Conservation (phyloP, 2,113 vertebrate genomes). For the Hippocampus abdominalis region DNA sequence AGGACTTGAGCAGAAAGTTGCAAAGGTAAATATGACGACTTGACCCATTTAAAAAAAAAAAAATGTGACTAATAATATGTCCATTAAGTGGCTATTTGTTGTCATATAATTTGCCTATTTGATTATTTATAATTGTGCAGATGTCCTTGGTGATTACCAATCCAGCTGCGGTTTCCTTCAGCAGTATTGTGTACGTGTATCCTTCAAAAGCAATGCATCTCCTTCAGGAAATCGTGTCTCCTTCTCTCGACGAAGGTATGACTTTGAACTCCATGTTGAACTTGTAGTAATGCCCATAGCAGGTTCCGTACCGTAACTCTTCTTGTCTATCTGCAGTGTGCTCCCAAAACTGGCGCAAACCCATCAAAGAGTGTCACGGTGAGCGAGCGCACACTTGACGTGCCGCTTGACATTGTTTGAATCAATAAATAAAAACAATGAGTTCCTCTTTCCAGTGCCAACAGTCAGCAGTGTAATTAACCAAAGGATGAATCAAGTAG, state of each 20-base stretch:
- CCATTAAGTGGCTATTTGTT: background rate
- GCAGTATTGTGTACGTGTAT: slow-evolving; percentile 31
- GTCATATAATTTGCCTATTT: background rate
- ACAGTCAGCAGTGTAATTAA: slow-evolving; percentile 21
- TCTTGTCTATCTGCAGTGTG: slow-evolving; percentile 52
- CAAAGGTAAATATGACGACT: slow-evolving; percentile 41
- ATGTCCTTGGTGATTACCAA: slow-evolving; percentile 47
- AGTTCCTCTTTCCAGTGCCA: slow-evolving; percentile 45
- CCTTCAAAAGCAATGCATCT: background rate
- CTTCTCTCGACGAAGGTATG: slow-evolving; percentile 58
- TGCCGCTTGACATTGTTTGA: background rate
- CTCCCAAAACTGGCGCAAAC: slow-evolving; percentile 8
- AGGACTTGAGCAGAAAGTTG: slow-evolving; percentile 6
- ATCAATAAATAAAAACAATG: background rate
- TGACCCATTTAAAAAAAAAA: no score
- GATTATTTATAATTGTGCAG: slow-evolving; percentile 37
- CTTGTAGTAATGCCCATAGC: background rate
- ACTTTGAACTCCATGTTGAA: background rate
- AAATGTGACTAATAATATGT: background rate
- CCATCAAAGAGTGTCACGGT: slow-evolving; percentile 53
- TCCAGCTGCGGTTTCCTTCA: slow-evolving; percentile 39
- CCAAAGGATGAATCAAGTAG: slow-evolving; percentile 22
- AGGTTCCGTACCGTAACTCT: background rate
- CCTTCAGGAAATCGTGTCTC: background rate
- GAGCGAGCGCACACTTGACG: background rate